Conservation (phyloP, 2,113 vertebrate genomes). For the Caranx ignobilis region DNA sequence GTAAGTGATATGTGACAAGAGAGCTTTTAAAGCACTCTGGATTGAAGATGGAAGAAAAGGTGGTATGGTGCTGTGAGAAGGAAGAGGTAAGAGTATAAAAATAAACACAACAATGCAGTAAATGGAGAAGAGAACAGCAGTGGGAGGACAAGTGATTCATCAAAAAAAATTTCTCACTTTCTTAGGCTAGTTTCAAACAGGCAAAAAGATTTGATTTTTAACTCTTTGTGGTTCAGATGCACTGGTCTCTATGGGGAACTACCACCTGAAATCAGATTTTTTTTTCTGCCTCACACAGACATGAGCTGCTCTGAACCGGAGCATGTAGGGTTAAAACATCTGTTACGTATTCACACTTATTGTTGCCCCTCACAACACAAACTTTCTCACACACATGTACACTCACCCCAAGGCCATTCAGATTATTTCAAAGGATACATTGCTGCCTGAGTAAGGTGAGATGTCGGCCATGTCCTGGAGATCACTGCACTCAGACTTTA, state of each 20-base stretch:
- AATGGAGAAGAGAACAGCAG: constrained; percentile 71
- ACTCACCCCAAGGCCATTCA: neutral
- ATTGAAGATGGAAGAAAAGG: constrained; percentile 67
- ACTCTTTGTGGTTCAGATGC: constrained; percentile 50
- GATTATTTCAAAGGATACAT: constrained; percentile 93
- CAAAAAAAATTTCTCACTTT: constrained; percentile 72
- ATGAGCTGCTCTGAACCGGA: constrained; percentile 26
- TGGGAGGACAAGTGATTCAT: constrained; percentile 80
- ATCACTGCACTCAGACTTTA: constrained; percentile 98
- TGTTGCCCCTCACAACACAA: constrained; percentile 3
- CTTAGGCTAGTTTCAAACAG: constrained; percentile 69
- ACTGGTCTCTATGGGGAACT: constrained; percentile 37
- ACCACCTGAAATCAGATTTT: constrained; percentile 43
- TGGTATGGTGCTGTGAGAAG: constrained; percentile 58
- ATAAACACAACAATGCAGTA: constrained; percentile 73
- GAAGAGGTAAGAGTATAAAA: constrained; percentile 76
- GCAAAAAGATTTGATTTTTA: constrained; percentile 70
- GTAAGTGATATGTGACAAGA: constrained; percentile 77
- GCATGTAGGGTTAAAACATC: constrained; percentile 21
- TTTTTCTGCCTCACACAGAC: neutral
- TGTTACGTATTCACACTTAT: constrained; percentile 9
- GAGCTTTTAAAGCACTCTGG: constrained; percentile 76
- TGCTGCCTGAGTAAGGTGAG: constrained; percentile 97
- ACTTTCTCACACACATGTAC: neutral
- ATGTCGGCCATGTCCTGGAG: constrained; percentile 99